Base-by-base conservation (phyloP, 2,113 vertebrate genomes). In the Phaethon lepturus region DNA sequence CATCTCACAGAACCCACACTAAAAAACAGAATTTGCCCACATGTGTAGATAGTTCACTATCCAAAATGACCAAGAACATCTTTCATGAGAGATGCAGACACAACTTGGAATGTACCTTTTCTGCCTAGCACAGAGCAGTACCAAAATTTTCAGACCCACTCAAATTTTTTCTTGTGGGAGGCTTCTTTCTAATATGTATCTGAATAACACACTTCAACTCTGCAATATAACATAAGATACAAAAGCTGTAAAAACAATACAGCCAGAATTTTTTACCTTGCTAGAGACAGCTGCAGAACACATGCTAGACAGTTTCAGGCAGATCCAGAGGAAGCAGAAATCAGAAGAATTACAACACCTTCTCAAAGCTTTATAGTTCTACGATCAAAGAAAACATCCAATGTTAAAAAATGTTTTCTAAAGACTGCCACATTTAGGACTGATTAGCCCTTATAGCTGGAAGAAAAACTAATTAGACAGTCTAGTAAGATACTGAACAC, bases 31-130 rank as follows among this genome's bases (percentile, higher is more conserved):
- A 45, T 12, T 38, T 58, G 11, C 7, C 13, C 18, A 35, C 3
- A 0, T 0, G 0, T 7, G 0, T 12, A 55, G 19, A 31, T 2
- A 49, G 6, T 3, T 67, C 35, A 47, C 6, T 23, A 25, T 13
- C 8, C 33, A 90, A 77, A 86, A 44, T 23, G 2, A 44, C 13
- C 10, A 72, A 8, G 7, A 56, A 19, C 3, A 23, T 40, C 49
- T 42, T 45, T 16, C 45, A 31, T 7, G 0, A 63, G 11, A 76
- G 10, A 66, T 1, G 0, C 4, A 60, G 24, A 26, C 25, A 2
- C 15, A 35, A 13, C 3, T 29, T 55, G 2, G 26, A 76, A 56
- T 26, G 44, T 0, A 53, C 4, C 6, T 77, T 78, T 86, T 33
- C 20, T 81, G 13, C 17, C 42, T 53, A 35, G 23, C 29, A 18